Conservation (phyloP, 2,888 invertebrate species). For the Volucella bombylans region DNA sequence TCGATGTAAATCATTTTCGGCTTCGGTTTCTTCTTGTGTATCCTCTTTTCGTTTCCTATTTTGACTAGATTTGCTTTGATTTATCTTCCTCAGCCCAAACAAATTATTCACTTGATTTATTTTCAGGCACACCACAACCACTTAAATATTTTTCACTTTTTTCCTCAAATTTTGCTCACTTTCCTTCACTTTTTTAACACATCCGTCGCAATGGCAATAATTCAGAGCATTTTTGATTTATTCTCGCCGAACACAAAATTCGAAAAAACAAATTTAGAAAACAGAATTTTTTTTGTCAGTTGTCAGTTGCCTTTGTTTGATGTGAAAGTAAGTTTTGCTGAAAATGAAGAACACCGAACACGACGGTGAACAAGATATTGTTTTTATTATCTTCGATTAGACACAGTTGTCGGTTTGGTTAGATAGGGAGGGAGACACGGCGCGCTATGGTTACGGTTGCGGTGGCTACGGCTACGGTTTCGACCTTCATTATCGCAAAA, state of each 20-base stretch:
- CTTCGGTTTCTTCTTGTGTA: slow-evolving; percentile 66
- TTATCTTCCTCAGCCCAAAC: background rate
- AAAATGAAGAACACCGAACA: slow-evolving; percentile 65
- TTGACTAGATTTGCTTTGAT: slow-evolving; percentile 29
- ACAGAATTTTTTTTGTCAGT: background rate
- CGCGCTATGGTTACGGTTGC: background rate
- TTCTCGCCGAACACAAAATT: background rate
- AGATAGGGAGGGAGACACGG: background rate
- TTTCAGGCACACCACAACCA: no score
- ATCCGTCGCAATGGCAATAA: background rate
- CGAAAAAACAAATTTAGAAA: no score
- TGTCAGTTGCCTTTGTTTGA: slow-evolving; percentile 37
- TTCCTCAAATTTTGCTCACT: background rate
- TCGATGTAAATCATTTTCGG: slow-evolving; percentile 93
- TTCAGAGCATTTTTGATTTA: slow-evolving; percentile 42
- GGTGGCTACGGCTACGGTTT: slow-evolving; percentile 40
- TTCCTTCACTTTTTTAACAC: slow-evolving; percentile 20
- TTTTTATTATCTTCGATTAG: slow-evolving; percentile 59
- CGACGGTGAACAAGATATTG: slow-evolving; percentile 23
- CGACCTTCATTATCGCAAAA: slow-evolving; percentile 69
- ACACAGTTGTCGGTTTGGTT: slow-evolving; percentile 27
- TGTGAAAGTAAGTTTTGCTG: slow-evolving; percentile 43
- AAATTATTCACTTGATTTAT: background rate
- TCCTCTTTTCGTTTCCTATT: slow-evolving; percentile 70
- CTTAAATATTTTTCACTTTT: background rate